phyloP scores from a whole-genome alignment of 1,140 invertebrate genomes.

The Penaeus vannamei region DNA sequence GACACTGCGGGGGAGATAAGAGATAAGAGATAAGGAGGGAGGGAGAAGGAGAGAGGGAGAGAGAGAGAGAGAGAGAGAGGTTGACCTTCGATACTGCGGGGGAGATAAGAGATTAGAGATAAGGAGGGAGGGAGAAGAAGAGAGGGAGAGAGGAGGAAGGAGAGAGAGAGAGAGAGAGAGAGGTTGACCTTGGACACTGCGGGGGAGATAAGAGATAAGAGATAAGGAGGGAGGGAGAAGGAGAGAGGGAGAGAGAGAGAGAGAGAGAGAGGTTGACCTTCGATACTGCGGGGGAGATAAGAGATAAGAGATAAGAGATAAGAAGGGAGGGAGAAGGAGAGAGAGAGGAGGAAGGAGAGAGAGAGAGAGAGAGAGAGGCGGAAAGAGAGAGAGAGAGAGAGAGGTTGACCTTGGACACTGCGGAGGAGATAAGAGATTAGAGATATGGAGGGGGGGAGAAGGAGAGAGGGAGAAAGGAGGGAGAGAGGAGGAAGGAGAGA shows the following conservation, averaged over 20 bases:
- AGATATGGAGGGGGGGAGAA: constrained; percentile 23
- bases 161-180: not conserved
- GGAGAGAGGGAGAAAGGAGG: not conserved
- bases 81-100: constrained; percentile 95
- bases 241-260: no score
- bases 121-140: not conserved
- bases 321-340: not conserved
- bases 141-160: no score
- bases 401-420: constrained; percentile 97
- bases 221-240: no score
- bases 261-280: no score
- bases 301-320: not conserved
- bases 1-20: no score
- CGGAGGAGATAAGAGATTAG: not conserved
- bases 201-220: no score
- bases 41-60: not conserved
- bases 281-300: no score
- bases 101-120: not conserved
- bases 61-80: constrained; percentile 77
- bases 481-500: no score
- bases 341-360: not conserved
- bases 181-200: no score
- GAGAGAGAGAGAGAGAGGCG: constrained; percentile 70
- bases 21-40: not conserved
- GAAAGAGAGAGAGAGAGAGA: constrained; percentile 70